These are phyloP conservation scores for Spongilla lacustris DNA, from an alignment of 37 sponge, comb jelly and placozoan species.

Conservation along the genomic window DNA sequence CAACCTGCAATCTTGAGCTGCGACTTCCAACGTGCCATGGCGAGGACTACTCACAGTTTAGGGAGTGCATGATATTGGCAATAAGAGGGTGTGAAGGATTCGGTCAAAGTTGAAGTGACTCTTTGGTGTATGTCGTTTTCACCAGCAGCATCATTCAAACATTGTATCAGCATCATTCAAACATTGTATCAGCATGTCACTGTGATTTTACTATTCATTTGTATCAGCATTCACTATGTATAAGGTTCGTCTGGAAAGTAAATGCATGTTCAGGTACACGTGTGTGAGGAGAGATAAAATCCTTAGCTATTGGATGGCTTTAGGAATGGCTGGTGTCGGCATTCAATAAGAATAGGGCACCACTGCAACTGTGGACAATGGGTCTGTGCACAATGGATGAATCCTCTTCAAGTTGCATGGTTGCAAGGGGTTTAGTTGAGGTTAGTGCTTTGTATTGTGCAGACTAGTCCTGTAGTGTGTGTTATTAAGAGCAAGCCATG, in stretches of 20 bases:
- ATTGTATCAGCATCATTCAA: too few species aligned
- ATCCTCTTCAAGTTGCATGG: background rate
- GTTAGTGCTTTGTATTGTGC: too few species aligned
- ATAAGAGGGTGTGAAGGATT: slow-evolving; percentile 34
- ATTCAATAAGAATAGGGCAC: slow-evolving; percentile 50
- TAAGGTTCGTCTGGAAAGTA: too few species aligned
- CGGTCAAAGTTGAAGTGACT: background rate
- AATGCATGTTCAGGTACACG: too few species aligned
- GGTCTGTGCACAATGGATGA: background rate
- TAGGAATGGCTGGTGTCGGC: slow-evolving; percentile 46
- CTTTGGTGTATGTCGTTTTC: too few species aligned
- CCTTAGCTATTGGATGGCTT: slow-evolving; percentile 24
- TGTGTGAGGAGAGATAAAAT: too few species aligned
- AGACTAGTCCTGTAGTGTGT: too few species aligned
- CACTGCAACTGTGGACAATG: slow-evolving; percentile 58
- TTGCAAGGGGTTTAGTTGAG: background rate
- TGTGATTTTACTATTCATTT: too few species aligned
- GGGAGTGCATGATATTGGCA: slow-evolving; percentile 13
- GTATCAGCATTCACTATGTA: too few species aligned
- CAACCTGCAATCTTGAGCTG: slow-evolving; percentile 10
- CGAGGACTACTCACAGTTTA: slow-evolving; percentile 1
- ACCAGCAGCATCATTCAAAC: too few species aligned
- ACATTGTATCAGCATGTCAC: too few species aligned
- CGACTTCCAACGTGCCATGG: slow-evolving; percentile 7
- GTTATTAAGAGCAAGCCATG: too few species aligned